Evolutionary conservation across 2,797 vertebrate genomes (phyloP).

Genomic region (Nannoperca australis): DNA sequence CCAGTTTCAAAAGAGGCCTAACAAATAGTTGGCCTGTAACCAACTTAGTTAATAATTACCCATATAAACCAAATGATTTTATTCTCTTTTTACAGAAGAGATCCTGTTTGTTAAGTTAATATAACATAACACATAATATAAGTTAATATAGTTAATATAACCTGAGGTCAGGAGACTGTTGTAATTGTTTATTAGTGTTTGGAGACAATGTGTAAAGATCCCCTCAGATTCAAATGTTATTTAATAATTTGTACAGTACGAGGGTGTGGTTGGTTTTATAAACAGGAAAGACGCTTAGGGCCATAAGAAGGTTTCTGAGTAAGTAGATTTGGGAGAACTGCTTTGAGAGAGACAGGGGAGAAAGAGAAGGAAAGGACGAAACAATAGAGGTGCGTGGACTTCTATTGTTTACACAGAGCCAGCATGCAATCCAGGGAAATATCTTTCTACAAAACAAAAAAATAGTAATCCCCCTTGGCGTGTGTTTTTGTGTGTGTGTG

Average conservation of each 20-base stretch:
- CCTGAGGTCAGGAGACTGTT: slow-evolving; percentile 38
- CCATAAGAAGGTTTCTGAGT: slow-evolving; percentile 54
- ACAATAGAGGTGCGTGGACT: slow-evolving; percentile 68
- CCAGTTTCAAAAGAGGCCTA: slow-evolving; percentile 12
- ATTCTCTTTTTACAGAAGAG: slow-evolving; percentile 19
- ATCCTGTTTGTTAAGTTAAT: slow-evolving; percentile 38
- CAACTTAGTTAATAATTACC: slow-evolving; percentile 47
- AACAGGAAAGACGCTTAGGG: slow-evolving; percentile 74
- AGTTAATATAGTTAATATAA: too few species aligned
- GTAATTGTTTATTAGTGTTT: slow-evolving; percentile 51
- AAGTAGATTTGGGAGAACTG: slow-evolving; percentile 48
- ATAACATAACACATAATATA: too few species aligned
- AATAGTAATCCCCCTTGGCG: slow-evolving; percentile 48
- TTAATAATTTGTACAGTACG: slow-evolving; percentile 48
- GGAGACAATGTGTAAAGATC: slow-evolving; percentile 54
- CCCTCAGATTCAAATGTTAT: slow-evolving; percentile 45
- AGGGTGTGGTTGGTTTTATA: slow-evolving; percentile 70
- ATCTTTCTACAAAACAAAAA: slow-evolving; percentile 63
- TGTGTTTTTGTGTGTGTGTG: neutral
- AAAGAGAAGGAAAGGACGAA: slow-evolving; percentile 64
- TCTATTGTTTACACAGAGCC: slow-evolving; percentile 69
- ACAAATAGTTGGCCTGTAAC: slow-evolving; percentile 43
- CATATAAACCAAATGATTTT: slow-evolving; percentile 37
- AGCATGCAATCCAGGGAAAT: slow-evolving; percentile 69
- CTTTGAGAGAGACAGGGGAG: slow-evolving; percentile 47